Conservation (phyloP, 2,888 invertebrate species). For the Stegana nigrithorax region DNA sequence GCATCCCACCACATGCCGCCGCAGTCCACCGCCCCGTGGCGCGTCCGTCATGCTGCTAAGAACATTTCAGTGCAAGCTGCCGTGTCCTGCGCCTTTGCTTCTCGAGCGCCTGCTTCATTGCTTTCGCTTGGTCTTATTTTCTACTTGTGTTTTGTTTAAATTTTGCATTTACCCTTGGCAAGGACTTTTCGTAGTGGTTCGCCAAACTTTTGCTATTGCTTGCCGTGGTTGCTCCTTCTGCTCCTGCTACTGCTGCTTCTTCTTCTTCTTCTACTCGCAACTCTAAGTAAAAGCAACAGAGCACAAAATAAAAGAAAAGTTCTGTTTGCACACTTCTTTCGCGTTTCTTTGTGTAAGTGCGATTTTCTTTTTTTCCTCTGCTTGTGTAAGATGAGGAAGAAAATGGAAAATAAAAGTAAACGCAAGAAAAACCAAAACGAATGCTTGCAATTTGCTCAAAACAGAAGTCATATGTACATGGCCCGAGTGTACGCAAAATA, state of each 20-base stretch:
- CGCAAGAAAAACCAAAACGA: conserved; percentile 42
- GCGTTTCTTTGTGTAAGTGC: too few species aligned
- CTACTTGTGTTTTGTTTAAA: conserved; percentile 33
- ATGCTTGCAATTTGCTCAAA: conserved; percentile 56
- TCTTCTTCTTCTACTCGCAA: too few species aligned
- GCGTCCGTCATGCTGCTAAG: background rate
- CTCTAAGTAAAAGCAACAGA: conserved; percentile 9
- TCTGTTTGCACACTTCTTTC: conserved; percentile 60
- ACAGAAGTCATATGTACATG: conserved; percentile 22
- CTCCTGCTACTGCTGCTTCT: background rate
- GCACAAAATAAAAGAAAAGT: conserved; percentile 32
- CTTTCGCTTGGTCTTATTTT: conserved; percentile 36
- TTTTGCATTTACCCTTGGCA: conserved; percentile 66
- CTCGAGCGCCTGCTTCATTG: conserved; percentile 16
- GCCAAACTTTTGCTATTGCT: conserved; percentile 11
- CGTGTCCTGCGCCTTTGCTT: background rate
- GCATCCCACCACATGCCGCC: conserved; percentile 28
- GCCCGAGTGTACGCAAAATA: background rate
- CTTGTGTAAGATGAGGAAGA: too few species aligned
- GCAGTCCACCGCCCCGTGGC: conserved; percentile 12
- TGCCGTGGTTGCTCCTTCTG: too few species aligned
- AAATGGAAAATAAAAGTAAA: background rate
- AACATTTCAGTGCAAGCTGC: too few species aligned
- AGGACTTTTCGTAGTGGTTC: conserved; percentile 45
- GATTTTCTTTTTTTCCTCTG: background rate